A percentile compares a stretch with the other conserved stretches of the same genome.
phyloP scores from a whole-genome alignment of 2,888 invertebrate species.

The Calliopum simillimum region DNA sequence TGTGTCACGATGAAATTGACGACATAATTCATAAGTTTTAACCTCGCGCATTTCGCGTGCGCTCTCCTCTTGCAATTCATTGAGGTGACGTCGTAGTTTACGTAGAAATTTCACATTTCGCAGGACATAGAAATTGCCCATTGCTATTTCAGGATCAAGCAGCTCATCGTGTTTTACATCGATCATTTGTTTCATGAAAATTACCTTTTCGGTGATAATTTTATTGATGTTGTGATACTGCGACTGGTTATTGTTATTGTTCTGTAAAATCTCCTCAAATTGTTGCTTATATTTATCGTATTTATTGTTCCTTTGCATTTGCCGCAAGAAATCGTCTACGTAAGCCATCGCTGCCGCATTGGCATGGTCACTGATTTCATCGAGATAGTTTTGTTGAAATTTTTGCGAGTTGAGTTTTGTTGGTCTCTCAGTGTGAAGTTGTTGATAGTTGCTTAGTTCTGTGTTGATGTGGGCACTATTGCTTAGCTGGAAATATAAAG shows the following conservation, averaged over 20 bases:
- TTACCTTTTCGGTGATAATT: constrained; percentile 51
- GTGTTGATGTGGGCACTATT: too few species aligned
- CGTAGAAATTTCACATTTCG: constrained; percentile 56
- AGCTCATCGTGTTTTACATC: constrained; percentile 42
- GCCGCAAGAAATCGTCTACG: constrained; percentile 48
- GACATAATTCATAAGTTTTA: constrained; percentile 54
- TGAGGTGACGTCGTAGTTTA: constrained; percentile 50
- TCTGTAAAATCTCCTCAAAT: constrained; percentile 41
- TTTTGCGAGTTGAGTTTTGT: constrained; percentile 31
- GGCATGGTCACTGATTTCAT: constrained; percentile 36
- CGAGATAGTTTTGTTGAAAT: constrained; percentile 43
- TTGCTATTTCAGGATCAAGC: not conserved
- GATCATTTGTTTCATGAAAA: constrained; percentile 57
- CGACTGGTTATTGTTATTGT: constrained; percentile 2
- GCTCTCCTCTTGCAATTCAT: constrained; percentile 50
- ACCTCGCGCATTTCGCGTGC: constrained; percentile 55
- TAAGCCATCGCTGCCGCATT: constrained; percentile 32
- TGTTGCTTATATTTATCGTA: constrained; percentile 45
- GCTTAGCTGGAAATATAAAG: too few species aligned
- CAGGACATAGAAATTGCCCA: constrained; percentile 42
- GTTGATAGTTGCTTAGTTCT: too few species aligned
- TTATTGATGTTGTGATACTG: constrained; percentile 6
- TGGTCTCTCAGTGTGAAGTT: too few species aligned
- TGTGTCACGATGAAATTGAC: constrained; percentile 49
- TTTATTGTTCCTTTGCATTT: constrained; percentile 43